Conservation (phyloP, 2,113 vertebrate genomes). For the Rhegmatorhina hoffmannsi region DNA sequence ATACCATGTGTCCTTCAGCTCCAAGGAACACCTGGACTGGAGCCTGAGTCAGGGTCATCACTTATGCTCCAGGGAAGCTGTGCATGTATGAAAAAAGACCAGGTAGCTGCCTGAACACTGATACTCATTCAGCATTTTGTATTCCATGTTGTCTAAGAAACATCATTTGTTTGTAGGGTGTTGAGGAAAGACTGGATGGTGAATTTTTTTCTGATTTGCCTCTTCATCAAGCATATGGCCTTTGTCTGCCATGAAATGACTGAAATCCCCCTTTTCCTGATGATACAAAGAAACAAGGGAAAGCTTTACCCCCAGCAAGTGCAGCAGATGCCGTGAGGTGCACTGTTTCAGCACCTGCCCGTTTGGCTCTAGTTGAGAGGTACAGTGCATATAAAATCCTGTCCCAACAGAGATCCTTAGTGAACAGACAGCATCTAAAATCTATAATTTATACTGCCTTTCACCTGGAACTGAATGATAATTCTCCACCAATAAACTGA, state of each 20-base stretch:
- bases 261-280: not conserved
- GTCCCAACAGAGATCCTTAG: not conserved
- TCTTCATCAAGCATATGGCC: not conserved
- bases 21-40: fast-evolving
- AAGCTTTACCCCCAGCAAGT: not conserved
- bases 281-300: not conserved
- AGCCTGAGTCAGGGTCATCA: not conserved
- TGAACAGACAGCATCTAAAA: not conserved
- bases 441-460: not conserved
- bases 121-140: not conserved
- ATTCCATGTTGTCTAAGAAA: not conserved
- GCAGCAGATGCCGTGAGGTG: fast-evolving
- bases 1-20: fast-evolving
- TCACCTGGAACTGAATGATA: not conserved
- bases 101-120: not conserved
- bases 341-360: not conserved
- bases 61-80: fast-evolving
- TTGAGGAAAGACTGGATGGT: not conserved
- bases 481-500: not conserved
- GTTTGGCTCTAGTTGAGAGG: not conserved
- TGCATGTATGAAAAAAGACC: not conserved
- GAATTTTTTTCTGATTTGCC: not conserved
- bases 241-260: not conserved
- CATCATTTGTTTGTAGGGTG: not conserved
- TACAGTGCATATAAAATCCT: not conserved